Base-by-base conservation (phyloP, 2,888 invertebrate genomes). In the Rhaphigaster nebulosa region DNA sequence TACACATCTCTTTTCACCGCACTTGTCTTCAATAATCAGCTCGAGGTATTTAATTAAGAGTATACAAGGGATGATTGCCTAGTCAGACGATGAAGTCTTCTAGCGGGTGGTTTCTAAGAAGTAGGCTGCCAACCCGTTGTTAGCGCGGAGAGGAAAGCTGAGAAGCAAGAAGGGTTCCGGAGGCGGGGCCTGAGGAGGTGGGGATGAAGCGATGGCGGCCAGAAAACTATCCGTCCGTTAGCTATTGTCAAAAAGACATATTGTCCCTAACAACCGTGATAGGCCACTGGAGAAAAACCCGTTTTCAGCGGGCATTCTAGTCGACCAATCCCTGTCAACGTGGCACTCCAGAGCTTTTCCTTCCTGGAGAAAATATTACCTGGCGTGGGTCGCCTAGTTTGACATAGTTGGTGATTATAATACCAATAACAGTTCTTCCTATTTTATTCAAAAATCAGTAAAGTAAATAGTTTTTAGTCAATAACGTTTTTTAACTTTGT, bases 191-290 rank as follows among this genome's bases (percentile, higher is more conserved):
- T 45, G 41, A 26, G 41, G 26, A 45, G 26, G 15, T 41, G 45
- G 84, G 84, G 80, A 0, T n/a, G 80, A 6, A 84, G 84, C 84
- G n/a, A 84, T 84, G 84, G 84, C 84, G 23, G 84, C 4, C 84
- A 26, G 29, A 41, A 26, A 45, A 84, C n/a, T n/a, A 45, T n/a
- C 45, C 26, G 12, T 84, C 84, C 84, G 84, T 84, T 84, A 84
- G 41, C 41, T 84, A 84, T 84, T 84, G 84, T 84, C 45, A 84
- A 84, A 45, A 84, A 84, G 84, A 84, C 84, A 84, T 84, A 84
- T 84, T 84, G 84, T 84, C 45, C 29, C 45, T 45, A 84, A 84
- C 45, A 84, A 29, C 41, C 45, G 84, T 84, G 84, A 41, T 84
- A 41, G 84, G 84, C 45, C 84, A 41, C 41, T 45, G 20, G 84